These are phyloP conservation scores for Trididemnum miniatum DNA, from an alignment of 23 tunicate species.

Conservation along the genomic window DNA sequence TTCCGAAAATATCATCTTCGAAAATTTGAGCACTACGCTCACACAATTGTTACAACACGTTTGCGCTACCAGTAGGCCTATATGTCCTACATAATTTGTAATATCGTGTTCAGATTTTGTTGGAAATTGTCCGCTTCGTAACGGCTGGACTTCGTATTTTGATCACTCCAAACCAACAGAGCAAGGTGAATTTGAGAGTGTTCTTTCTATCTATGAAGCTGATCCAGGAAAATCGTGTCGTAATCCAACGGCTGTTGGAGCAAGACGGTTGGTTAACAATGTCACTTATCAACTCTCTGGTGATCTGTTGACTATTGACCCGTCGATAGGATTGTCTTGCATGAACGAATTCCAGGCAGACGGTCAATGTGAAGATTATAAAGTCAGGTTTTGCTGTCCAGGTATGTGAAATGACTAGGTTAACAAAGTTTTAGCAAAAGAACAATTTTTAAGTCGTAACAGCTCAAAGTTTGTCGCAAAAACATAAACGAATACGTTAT, in stretches of 20 bases:
- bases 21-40: too few species aligned
- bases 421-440: too few species aligned
- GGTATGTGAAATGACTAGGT: constrained; percentile 30
- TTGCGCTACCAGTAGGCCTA: not conserved
- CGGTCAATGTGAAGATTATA: constrained; percentile 16
- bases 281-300: constrained; percentile 13
- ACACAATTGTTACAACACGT: not conserved
- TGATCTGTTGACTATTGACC: constrained; percentile 13
- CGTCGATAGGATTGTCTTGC: not conserved
- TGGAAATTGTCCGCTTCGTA: constrained; percentile 25
- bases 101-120: constrained; percentile 17
- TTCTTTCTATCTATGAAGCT: not conserved
- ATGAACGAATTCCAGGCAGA: not conserved
- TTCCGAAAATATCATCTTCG: too few species aligned
- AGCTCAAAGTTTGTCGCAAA: too few species aligned
- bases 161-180: constrained; percentile 1
- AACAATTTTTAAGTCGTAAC: too few species aligned
- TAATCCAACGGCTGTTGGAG: constrained; percentile 45
- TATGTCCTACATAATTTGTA: too few species aligned
- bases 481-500: too few species aligned
- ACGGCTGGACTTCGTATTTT: constrained; percentile 31
- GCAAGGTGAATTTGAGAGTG: constrained; percentile 30
- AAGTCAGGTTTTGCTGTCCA: constrained; percentile 41
- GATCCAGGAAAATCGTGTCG: constrained; percentile 27
- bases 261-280: not conserved